phyloP scores from a whole-genome alignment of 2,888 invertebrate genomes.

The Coenonympha glycerion region DNA sequence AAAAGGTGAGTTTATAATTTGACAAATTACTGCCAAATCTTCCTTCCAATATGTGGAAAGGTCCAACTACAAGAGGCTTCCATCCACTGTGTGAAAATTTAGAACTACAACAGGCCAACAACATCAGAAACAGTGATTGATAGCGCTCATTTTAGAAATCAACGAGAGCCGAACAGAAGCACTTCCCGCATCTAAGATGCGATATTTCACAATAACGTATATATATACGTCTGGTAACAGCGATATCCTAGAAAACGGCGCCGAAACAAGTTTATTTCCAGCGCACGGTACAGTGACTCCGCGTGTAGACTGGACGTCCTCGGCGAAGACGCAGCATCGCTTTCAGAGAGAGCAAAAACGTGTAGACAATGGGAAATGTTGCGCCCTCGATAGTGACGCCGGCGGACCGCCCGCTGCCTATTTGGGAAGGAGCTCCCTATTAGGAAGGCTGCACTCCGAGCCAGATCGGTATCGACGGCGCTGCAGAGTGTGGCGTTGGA shows the following conservation, averaged over 20 bases:
- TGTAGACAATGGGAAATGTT: constrained; percentile 65
- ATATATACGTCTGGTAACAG: constrained; percentile 19
- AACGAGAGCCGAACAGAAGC: neutral
- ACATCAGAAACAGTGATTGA: neutral
- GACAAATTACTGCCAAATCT: no score
- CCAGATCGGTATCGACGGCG: constrained; percentile 62
- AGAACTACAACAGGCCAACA: no score
- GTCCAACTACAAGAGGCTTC: no score
- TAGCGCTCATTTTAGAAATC: neutral
- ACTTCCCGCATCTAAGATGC: neutral
- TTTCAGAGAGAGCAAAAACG: constrained; percentile 46
- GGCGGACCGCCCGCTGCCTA: constrained; percentile 53
- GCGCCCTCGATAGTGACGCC: constrained; percentile 58
- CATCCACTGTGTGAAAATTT: no score
- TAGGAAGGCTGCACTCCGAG: constrained; percentile 71
- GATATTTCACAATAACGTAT: constrained; percentile 13
- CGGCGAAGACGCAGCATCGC: constrained; percentile 47
- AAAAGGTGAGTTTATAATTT: no score
- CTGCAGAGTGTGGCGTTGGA: constrained; percentile 38
- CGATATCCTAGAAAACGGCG: constrained; percentile 29
- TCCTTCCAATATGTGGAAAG: no score
- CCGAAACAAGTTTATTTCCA: constrained; percentile 31
- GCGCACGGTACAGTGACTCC: constrained; percentile 34
- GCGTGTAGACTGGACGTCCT: constrained; percentile 40
- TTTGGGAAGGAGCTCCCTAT: constrained; percentile 67